These are phyloP conservation scores for Emys orbicularis DNA, from an alignment of 2,797 vertebrate genomes.

Conservation along the genomic window DNA sequence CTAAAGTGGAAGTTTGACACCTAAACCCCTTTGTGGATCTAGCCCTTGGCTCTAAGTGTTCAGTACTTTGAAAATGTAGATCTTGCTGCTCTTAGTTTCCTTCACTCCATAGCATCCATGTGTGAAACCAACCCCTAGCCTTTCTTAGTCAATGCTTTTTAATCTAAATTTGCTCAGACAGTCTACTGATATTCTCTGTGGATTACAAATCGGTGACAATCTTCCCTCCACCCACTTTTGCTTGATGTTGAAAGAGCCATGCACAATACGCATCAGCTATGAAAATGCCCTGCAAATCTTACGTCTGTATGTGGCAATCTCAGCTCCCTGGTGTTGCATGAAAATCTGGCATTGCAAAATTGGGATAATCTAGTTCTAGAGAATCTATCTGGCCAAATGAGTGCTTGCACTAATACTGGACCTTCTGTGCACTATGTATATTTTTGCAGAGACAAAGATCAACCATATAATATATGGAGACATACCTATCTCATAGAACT, in stretches of 20 bases:
- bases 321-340: background rate
- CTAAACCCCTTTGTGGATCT: too few species aligned
- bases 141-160: background rate
- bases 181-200: background rate
- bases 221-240: background rate
- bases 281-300: background rate
- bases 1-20: too few species aligned
- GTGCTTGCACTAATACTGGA: background rate
- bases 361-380: background rate
- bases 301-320: rapidly evolving
- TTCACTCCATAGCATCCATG: background rate
- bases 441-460: background rate
- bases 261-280: background rate
- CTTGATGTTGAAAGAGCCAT: background rate
- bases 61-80: too few species aligned
- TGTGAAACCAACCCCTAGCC: background rate
- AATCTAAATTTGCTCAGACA: background rate
- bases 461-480: too few species aligned
- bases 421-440: background rate
- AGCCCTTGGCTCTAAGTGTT: too few species aligned
- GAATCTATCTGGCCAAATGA: background rate
- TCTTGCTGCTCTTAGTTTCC: background rate
- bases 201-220: background rate
- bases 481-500: too few species aligned
- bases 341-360: background rate